These are phyloP conservation scores for Heliconius nattereri DNA, from an alignment of 1,140 invertebrate species.

Conservation along the genomic window DNA sequence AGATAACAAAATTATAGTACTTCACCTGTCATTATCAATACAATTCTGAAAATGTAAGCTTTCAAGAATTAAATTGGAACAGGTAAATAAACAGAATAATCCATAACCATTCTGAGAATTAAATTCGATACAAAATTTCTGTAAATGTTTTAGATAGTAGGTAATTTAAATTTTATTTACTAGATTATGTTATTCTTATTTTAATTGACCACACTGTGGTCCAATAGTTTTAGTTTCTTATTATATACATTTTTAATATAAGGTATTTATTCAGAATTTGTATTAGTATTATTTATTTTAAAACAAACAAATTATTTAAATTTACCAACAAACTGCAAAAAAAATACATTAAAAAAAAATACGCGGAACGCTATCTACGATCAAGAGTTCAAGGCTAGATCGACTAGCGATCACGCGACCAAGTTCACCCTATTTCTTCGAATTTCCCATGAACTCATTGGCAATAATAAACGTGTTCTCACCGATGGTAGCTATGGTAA, in stretches of 20 bases:
- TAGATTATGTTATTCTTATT: too few relatives aligned
- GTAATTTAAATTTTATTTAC: background rate
- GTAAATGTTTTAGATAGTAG: background rate
- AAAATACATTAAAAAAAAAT: background rate
- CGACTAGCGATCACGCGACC: slow-evolving; percentile 40
- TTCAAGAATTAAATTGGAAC: slow-evolving; percentile 4
- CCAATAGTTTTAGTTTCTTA: too few relatives aligned
- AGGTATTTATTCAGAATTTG: too few relatives aligned
- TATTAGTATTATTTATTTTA: too few relatives aligned
- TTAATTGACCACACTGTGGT: too few relatives aligned
- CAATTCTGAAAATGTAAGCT: slow-evolving; percentile 20
- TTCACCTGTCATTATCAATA: slow-evolving; percentile 22
- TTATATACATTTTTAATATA: too few relatives aligned
- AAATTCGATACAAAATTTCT: background rate
- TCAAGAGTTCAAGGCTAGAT: slow-evolving; percentile 40
- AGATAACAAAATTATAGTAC: slow-evolving; percentile 25
- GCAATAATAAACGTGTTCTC: slow-evolving; percentile 36
- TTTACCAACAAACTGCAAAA: background rate
- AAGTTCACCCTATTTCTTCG: slow-evolving; percentile 38
- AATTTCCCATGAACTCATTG: slow-evolving; percentile 38
- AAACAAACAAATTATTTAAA: background rate
- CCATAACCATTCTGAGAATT: background rate
- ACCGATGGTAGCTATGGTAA: slow-evolving; percentile 37
- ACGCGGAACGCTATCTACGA: slow-evolving; percentile 17
- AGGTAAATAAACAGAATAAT: slow-evolving; percentile 14